Conservation (phyloP, 1,140 invertebrate species). For the Frieseomelitta varia region DNA sequence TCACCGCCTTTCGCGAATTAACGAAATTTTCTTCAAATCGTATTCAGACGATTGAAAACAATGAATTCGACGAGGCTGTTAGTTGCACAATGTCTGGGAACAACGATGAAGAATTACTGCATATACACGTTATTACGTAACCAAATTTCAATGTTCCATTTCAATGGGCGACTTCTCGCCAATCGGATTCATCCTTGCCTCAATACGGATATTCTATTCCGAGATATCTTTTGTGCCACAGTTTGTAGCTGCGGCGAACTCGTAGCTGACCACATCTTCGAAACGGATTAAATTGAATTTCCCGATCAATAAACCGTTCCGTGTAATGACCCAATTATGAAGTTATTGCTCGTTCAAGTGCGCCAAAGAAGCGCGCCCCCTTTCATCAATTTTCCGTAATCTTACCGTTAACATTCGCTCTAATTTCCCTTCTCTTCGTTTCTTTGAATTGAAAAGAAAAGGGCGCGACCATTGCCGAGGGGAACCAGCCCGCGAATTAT, state of each 20-base stretch:
- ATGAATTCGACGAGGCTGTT: too few species aligned
- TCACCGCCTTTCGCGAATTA: too few species aligned
- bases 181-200: background rate
- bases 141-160: too few species aligned
- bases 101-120: too few species aligned
- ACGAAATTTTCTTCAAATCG: too few species aligned
- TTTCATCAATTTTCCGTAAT: constrained; percentile 7
- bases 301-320: constrained; percentile 57
- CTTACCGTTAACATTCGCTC: background rate
- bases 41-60: too few species aligned
- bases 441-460: too few species aligned
- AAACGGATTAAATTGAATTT: constrained; percentile 57
- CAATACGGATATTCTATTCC: background rate
- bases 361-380: constrained; percentile 7
- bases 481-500: too few species aligned
- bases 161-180: background rate
- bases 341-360: constrained; percentile 52
- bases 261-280: constrained; percentile 8
- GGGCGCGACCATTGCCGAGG: background rate
- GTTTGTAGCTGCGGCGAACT: constrained; percentile 20
- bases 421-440: background rate
- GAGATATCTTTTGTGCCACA: constrained; percentile 29
- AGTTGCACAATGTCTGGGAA: too few species aligned
- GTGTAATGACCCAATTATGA: constrained; percentile 64
- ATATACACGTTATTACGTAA: too few species aligned